Evolutionary conservation across 2,888 invertebrate genomes (phyloP).

Genomic region (Griposia aprilina): DNA sequence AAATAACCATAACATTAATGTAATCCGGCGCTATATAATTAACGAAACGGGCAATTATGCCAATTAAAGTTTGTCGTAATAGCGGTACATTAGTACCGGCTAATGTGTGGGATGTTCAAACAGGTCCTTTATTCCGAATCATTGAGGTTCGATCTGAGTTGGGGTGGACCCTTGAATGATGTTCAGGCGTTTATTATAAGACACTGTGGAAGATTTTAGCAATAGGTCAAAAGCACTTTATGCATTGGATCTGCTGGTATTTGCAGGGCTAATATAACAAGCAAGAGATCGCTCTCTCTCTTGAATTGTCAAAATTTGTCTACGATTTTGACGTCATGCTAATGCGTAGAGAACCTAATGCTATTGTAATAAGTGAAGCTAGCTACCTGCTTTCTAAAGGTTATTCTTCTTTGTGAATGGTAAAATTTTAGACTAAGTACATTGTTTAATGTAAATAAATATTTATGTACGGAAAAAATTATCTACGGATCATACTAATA

Average conservation of each 20-base stretch:
- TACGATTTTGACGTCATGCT: too few species aligned
- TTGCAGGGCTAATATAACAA: too few species aligned
- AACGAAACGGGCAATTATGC: constrained; percentile 45
- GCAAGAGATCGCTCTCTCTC: too few species aligned
- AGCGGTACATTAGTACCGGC: constrained; percentile 23
- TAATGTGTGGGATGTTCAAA: constrained; percentile 17
- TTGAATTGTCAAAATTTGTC: too few species aligned
- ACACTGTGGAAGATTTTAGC: not conserved
- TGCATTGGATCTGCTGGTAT: not conserved
- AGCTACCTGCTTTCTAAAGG: not conserved
- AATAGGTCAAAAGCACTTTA: not conserved
- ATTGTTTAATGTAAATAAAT: not conserved
- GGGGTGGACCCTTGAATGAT: not conserved
- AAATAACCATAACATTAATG: constrained; percentile 45
- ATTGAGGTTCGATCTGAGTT: constrained; percentile 10
- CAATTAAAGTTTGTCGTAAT: constrained; percentile 45
- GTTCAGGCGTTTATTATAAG: not conserved
- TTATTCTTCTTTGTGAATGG: not conserved
- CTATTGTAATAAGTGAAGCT: too few species aligned
- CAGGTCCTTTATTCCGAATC: constrained; percentile 21
- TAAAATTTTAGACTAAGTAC: not conserved
- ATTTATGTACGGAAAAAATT: too few species aligned
- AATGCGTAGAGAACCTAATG: not conserved
- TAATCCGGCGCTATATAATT: constrained; percentile 41
- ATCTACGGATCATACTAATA: not conserved